Evolutionary conservation across 1,140 invertebrate genomes (phyloP), one percentile per base, ranked within the genome.

Genomic region (Lepidurus apus): DNA sequence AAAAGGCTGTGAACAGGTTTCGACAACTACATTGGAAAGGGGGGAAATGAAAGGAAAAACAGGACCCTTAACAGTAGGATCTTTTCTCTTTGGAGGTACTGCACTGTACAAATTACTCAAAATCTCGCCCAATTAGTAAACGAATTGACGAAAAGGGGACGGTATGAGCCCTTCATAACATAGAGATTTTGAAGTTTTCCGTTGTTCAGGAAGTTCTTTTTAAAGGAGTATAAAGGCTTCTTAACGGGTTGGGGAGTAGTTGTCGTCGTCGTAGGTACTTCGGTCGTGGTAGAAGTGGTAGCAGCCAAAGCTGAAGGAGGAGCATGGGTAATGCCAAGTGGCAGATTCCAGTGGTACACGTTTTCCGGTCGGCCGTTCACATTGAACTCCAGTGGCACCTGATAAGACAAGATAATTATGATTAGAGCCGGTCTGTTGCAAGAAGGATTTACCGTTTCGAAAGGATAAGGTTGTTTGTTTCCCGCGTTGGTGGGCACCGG

Each of bases 311-410:
- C 43, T 43, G 53, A 34, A 1, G 79, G 11, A 11, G 21, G 10
- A 45, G 76, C 17, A 45, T 43, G 34, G 21, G 76, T 78, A 11
- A 77, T 1, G 47, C 75, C 43, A 24, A 80, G 43, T 7, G 79
- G 79, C 8, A 80, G 79, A 47, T 80, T 80, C 79, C 79, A 80
- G 24, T 80, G 79, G 73, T 80, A 80, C 26, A 80, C 79, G 45
- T 74, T 77, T 53, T 80, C 73, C 44, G 79, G 79, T 74, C 74
- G 77, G 8, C 79, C 79, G 43, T 80, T 80, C 44, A 77, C 75
- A 26, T 76, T 74, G 47, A 80, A 80, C 43, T 77, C 76, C n/a
- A 80, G 11, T 44, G 73, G 44, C 24, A 80, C 76, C 76, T 80
- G 45, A 53, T 75, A 45, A 77, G 42, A 44, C 76, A 65, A 53